A percentile compares a stretch with the other conserved stretches of the same genome.
Conservation (phyloP, 1,140 invertebrate genomes). For the Drepana arcuata region DNA sequence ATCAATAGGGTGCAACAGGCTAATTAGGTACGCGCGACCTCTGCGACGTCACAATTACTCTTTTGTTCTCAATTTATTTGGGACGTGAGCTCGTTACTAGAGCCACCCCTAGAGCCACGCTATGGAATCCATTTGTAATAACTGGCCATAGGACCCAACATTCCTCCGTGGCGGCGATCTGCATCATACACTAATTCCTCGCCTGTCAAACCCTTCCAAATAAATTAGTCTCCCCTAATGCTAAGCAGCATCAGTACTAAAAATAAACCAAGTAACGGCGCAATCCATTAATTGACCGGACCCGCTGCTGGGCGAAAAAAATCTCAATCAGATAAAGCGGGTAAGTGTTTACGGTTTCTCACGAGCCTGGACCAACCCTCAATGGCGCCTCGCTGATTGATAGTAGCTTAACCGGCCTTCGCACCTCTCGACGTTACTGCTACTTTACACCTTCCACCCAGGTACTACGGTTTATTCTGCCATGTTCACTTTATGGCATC, state of each 20-base stretch:
- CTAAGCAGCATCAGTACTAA: constrained; percentile 48
- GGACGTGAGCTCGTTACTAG: background rate
- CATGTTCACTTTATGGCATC: no score
- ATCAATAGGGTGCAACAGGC: constrained; percentile 37
- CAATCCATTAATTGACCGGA: constrained; percentile 68
- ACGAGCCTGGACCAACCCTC: constrained; percentile 62
- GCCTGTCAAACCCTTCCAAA: constrained; percentile 58
- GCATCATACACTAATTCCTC: constrained; percentile 44
- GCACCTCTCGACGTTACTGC: no score
- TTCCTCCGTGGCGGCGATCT: constrained; percentile 21
- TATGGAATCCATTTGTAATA: constrained; percentile 17
- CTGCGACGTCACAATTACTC: no score
- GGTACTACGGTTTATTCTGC: no score
- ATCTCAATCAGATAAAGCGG: constrained; percentile 64
- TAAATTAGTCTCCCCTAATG: constrained; percentile 58
- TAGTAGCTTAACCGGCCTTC: constrained; percentile 57
- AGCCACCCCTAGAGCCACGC: no score
- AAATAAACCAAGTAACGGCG: constrained; percentile 68
- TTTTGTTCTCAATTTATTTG: background rate
- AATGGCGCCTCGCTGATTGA: constrained; percentile 69
- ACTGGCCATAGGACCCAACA: constrained; percentile 23
- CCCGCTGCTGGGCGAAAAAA: constrained; percentile 60
- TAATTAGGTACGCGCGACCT: constrained; percentile 14
- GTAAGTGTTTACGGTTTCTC: constrained; percentile 71
- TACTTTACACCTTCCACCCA: no score